phyloP scores from a whole-genome alignment of 2,888 invertebrate species.

The Lasioglossum malachurum region DNA sequence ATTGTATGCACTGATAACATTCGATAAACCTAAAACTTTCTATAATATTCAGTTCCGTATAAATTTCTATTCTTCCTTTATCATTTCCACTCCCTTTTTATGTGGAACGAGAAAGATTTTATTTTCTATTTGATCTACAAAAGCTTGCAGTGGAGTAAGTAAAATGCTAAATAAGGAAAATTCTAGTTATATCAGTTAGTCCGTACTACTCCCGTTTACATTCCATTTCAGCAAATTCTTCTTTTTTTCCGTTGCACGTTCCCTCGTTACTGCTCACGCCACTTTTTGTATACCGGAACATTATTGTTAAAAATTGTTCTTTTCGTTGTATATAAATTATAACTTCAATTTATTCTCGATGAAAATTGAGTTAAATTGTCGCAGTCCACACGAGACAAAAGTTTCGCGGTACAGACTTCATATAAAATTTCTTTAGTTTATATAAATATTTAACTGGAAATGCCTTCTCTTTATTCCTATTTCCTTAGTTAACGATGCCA shows the following conservation, averaged over 20 bases:
- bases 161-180: neutral
- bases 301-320: neutral
- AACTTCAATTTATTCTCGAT: neutral
- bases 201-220: neutral
- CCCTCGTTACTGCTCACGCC: neutral
- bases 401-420: no score
- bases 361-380: no score
- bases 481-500: neutral
- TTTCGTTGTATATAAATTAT: neutral
- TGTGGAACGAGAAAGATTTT: neutral
- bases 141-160: neutral
- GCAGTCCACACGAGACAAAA: no score
- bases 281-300: neutral
- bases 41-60: neutral
- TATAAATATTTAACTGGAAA: neutral
- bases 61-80: neutral
- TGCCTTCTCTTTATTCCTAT: neutral
- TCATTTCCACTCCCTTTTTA: no score
- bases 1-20: neutral
- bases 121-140: neutral
- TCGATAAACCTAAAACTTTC: neutral
- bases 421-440: no score
- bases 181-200: conserved; percentile 2
- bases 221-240: conserved; percentile 1
- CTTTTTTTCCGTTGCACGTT: neutral